A percentile compares a stretch with the other conserved stretches of the same genome.
Evolutionary conservation across 2,113 vertebrate genomes (phyloP).

Genomic region (Hippocampus barbouri): DNA sequence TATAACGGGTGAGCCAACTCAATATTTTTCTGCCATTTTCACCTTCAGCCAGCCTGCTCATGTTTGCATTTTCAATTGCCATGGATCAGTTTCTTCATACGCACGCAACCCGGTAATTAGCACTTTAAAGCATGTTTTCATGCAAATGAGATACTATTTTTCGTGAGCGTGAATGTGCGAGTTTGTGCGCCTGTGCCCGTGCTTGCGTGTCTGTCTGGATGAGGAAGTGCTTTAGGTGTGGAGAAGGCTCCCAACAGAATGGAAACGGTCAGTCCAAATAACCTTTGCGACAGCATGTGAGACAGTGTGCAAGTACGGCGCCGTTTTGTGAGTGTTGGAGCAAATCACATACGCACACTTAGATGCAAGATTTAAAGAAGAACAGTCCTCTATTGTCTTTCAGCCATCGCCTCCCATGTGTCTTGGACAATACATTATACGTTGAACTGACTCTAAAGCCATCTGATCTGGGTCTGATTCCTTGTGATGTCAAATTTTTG

Average conservation of each 20-base stretch:
- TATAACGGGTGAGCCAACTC: not conserved
- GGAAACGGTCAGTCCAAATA: constrained; percentile 35
- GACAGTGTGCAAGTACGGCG: not conserved
- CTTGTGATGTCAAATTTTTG: not conserved
- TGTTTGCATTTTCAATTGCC: not conserved
- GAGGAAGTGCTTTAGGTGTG: constrained; percentile 45
- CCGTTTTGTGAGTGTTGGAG: not conserved
- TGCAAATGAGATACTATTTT: constrained; percentile 17
- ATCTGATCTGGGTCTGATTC: not conserved
- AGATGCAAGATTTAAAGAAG: constrained; percentile 15
- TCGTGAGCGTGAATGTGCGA: not conserved
- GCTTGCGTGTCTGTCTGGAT: not conserved
- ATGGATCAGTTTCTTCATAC: not conserved
- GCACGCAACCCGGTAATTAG: not conserved
- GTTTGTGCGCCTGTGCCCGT: not conserved
- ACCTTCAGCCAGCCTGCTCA: constrained; percentile 6
- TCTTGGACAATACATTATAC: constrained; percentile 13
- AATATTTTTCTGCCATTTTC: not conserved
- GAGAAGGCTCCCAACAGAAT: constrained; percentile 41
- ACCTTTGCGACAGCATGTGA: constrained; percentile 12
- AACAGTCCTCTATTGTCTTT: constrained; percentile 18
- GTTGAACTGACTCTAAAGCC: constrained; percentile 15
- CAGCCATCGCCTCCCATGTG: constrained; percentile 11
- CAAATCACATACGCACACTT: not conserved
- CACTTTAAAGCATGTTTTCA: not conserved